phyloP scores from a whole-genome alignment of 2,888 invertebrate species.

The Muscina levida region DNA sequence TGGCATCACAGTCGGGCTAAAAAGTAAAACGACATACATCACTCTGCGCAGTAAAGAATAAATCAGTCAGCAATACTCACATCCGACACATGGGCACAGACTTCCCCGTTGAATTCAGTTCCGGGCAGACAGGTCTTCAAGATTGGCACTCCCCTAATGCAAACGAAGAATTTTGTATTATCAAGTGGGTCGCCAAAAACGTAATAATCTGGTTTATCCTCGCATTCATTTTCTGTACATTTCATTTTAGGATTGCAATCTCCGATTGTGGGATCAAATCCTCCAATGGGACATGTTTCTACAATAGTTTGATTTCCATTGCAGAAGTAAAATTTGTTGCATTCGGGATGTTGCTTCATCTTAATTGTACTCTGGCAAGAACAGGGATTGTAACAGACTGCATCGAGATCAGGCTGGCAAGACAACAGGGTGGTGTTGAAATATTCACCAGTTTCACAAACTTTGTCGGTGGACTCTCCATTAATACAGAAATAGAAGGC shows the following conservation, averaged over 20 bases:
- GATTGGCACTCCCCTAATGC: slow-evolving; percentile 62
- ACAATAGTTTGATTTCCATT: slow-evolving; percentile 70
- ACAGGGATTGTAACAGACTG: slow-evolving; percentile 74
- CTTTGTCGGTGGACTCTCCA: slow-evolving; percentile 66
- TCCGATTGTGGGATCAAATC: slow-evolving; percentile 67
- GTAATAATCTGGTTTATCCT: slow-evolving; percentile 63
- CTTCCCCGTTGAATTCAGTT: slow-evolving; percentile 35
- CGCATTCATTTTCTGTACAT: slow-evolving; percentile 66
- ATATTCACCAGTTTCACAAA: slow-evolving; percentile 69
- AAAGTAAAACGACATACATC: background rate
- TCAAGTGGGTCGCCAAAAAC: slow-evolving; percentile 68
- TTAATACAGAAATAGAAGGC: slow-evolving; percentile 71
- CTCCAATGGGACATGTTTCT: slow-evolving; percentile 69
- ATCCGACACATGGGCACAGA: slow-evolving; percentile 63
- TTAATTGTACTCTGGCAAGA: slow-evolving; percentile 54
- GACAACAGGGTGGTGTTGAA: slow-evolving; percentile 64
- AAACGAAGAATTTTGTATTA: slow-evolving; percentile 69
- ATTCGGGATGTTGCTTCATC: slow-evolving; percentile 72
- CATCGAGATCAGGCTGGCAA: slow-evolving; percentile 71
- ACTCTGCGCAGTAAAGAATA: background rate
- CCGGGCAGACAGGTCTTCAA: slow-evolving; percentile 64
- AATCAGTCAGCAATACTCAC: slow-evolving; percentile 67
- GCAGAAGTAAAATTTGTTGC: slow-evolving; percentile 73
- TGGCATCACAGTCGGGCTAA: slow-evolving; percentile 70
- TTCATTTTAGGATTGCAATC: slow-evolving; percentile 64